Percentiles rank a stretch among this genome's conserved stretches.
Conservation (phyloP, 1,140 invertebrate genomes). For the Linepithema humile region DNA sequence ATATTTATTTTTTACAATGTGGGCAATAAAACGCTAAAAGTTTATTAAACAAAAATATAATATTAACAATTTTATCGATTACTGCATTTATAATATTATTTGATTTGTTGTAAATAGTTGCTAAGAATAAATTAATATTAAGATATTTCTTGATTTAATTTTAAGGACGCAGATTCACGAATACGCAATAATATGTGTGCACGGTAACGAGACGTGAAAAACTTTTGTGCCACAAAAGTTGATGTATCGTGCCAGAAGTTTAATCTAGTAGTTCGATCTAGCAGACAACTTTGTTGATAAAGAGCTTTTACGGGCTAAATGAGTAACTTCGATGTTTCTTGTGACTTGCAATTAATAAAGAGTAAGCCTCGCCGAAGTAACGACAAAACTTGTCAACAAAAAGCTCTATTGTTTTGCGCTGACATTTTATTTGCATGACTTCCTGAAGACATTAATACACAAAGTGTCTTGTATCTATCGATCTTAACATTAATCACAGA, state of each 20-base stretch:
- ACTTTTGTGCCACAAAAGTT: slow-evolving; percentile 24
- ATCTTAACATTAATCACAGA: neutral
- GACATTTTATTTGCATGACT: slow-evolving; percentile 37
- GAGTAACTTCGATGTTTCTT: slow-evolving; percentile 50
- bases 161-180: slow-evolving; percentile 23
- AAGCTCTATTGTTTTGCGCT: slow-evolving; percentile 34
- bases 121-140: neutral
- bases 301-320: slow-evolving; percentile 44
- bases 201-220: slow-evolving; percentile 49
- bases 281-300: slow-evolving; percentile 48
- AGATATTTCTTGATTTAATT: neutral
- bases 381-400: slow-evolving; percentile 51
- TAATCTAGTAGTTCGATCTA: slow-evolving; percentile 43
- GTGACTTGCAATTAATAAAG: slow-evolving; percentile 50
- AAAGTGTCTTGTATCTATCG: neutral
- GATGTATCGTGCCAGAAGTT: slow-evolving; percentile 34
- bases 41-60: neutral
- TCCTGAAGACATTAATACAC: slow-evolving; percentile 12
- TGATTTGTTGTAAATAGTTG: neutral
- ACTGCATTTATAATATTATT: neutral
- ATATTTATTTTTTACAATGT: neutral
- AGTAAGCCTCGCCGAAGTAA: slow-evolving; percentile 5
- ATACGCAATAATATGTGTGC: slow-evolving; percentile 43
- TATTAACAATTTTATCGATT: neutral
- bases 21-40: neutral